Percentiles rank a stretch among this genome's conserved stretches.
Conservation (phyloP, 2,888 invertebrate genomes). For the Periphyllus acericola region DNA sequence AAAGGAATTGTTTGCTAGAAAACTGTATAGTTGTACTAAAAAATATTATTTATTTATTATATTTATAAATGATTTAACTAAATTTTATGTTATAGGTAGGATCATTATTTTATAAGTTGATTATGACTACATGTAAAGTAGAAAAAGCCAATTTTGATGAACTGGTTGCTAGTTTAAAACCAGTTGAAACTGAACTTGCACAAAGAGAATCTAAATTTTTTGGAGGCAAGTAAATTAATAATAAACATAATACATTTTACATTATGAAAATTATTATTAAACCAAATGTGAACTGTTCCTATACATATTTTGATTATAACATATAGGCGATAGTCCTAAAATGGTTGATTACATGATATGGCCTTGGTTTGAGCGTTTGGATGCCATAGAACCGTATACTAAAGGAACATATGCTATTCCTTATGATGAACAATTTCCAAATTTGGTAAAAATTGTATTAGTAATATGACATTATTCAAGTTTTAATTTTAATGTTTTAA, state of each 20-base stretch:
- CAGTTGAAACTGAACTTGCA: conserved; percentile 75
- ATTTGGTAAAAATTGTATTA: conserved; percentile 71
- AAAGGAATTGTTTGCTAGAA: too few species aligned
- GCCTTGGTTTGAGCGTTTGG: conserved; percentile 83
- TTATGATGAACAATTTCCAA: conserved; percentile 72
- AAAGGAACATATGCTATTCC: conserved; percentile 75
- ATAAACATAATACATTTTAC: neutral
- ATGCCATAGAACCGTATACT: conserved; percentile 73
- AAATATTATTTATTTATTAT: neutral
- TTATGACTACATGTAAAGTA: conserved; percentile 57
- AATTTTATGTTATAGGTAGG: conserved; percentile 65
- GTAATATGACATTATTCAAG: neutral
- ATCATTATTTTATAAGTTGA: conserved; percentile 69
- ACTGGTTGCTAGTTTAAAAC: conserved; percentile 72
- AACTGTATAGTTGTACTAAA: too few species aligned
- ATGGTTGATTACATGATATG: conserved; percentile 85
- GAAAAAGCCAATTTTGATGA: conserved; percentile 68
- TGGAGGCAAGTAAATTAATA: conserved; percentile 66
- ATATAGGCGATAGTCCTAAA: conserved; percentile 75
- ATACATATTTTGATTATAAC: neutral
- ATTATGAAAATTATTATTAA: neutral
- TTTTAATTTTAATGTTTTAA: conserved; percentile 51
- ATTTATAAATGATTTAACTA: neutral
- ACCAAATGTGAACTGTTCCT: too few species aligned
- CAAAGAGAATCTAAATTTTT: conserved; percentile 75